Percentiles rank a stretch among this genome's conserved stretches.
Evolutionary conservation across 1,140 invertebrate genomes (phyloP).

Genomic region (Harpegnathos saltator): DNA sequence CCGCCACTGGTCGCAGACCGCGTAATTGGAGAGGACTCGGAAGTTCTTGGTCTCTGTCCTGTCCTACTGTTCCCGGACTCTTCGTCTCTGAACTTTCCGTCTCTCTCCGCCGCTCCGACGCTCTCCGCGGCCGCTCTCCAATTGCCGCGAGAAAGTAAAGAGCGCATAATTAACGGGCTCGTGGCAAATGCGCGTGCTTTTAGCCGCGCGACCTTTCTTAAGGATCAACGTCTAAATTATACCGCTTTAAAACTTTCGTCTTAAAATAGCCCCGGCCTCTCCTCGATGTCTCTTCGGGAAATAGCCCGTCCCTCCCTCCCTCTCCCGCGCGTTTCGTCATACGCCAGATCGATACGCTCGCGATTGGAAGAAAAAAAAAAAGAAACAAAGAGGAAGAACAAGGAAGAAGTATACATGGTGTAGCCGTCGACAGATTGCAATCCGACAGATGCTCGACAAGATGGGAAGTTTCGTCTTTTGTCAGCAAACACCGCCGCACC

Average conservation of each 20-base stretch:
- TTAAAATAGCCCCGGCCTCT: too few species aligned
- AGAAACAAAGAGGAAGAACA: too few species aligned
- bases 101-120: slow-evolving; percentile 33
- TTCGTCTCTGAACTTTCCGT: slow-evolving; percentile 56
- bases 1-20: slow-evolving; percentile 27
- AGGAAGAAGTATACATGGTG: too few species aligned
- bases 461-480: too few species aligned
- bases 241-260: neutral
- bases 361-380: too few species aligned
- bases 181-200: slow-evolving; percentile 32
- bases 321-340: too few species aligned
- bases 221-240: slow-evolving; percentile 11
- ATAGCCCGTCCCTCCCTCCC: too few species aligned
- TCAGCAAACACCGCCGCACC: too few species aligned
- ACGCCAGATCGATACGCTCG: too few species aligned
- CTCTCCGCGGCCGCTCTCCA: slow-evolving; percentile 42
- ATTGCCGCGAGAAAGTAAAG: slow-evolving; percentile 65
- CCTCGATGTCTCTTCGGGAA: too few species aligned
- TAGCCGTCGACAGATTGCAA: too few species aligned
- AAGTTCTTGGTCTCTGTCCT: slow-evolving; percentile 42
- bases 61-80: slow-evolving; percentile 22
- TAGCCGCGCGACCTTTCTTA: slow-evolving; percentile 32
- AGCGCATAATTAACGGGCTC: slow-evolving; percentile 65
- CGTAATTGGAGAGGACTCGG: slow-evolving; percentile 69
- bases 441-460: too few species aligned